Conservation (phyloP, 2,797 vertebrate species). For the Agapornis canus region DNA sequence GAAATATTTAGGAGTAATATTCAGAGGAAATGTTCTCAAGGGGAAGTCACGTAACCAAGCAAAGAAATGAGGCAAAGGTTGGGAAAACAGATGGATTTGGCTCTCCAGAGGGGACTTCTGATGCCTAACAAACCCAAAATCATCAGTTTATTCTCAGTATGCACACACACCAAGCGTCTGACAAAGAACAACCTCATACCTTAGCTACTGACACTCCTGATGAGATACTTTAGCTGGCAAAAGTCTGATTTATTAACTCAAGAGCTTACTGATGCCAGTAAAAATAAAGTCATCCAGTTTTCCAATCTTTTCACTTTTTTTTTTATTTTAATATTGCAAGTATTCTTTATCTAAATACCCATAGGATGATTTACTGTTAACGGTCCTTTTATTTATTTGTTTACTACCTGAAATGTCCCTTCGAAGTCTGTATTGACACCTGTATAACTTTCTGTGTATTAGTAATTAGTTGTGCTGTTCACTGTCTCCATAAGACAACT, state of each 20-base stretch:
- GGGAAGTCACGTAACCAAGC: neutral
- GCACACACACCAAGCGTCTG: constrained; percentile 26
- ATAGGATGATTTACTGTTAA: neutral
- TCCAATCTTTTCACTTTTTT: neutral
- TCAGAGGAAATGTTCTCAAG: constrained; percentile 2
- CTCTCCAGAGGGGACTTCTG: neutral
- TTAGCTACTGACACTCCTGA: constrained; percentile 10
- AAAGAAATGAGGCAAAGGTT: neutral
- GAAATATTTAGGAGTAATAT: constrained; percentile 4
- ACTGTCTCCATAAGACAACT: neutral
- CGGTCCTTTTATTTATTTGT: neutral
- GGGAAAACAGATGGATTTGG: neutral
- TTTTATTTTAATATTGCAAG: neutral
- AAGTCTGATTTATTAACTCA: constrained; percentile 26
- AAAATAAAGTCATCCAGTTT: neutral
- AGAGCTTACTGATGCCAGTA: neutral
- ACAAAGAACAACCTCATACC: neutral
- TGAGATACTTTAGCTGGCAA: constrained; percentile 44
- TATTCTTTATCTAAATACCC: neutral
- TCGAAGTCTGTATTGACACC: neutral
- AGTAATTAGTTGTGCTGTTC: neutral
- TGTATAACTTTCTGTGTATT: neutral
- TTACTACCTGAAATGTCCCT: neutral
- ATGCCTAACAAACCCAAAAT: neutral
- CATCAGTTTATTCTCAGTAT: neutral